A percentile compares a stretch with the other conserved stretches of the same genome.
Conservation (phyloP, 2,888 invertebrate genomes). For the Arge pagana region DNA sequence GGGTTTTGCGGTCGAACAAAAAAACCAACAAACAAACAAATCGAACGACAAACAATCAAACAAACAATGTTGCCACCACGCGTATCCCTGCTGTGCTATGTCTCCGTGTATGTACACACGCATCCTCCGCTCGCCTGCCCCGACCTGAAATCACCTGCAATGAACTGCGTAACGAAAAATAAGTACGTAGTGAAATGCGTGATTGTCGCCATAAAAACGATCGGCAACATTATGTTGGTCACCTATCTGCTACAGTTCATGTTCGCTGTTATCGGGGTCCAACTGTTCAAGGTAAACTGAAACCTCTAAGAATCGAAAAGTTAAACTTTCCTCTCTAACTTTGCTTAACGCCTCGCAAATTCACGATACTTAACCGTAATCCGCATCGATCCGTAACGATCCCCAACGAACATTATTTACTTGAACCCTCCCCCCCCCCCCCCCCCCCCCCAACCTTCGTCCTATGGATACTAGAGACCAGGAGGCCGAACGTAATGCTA, state of each 20-base stretch:
- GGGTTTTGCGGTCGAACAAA: slow-evolving; percentile 23
- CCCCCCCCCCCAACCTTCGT: too few species aligned
- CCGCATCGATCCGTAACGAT: too few species aligned
- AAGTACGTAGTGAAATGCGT: slow-evolving; percentile 99
- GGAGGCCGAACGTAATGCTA: too few species aligned
- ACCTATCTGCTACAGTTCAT: slow-evolving; percentile 99
- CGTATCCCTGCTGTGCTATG: neutral
- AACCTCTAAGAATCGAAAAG: slow-evolving; percentile 36
- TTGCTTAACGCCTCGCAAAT: too few species aligned
- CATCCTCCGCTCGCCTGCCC: slow-evolving; percentile 47
- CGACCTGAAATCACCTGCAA: too few species aligned
- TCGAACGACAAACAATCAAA: too few species aligned
- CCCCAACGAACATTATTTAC: too few species aligned
- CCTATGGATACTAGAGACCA: too few species aligned
- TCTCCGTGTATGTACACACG: neutral
- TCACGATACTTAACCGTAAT: too few species aligned
- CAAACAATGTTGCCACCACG: neutral
- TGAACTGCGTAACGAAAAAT: slow-evolving; percentile 52
- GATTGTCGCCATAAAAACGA: slow-evolving; percentile 98
- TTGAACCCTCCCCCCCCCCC: too few species aligned
- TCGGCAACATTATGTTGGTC: slow-evolving; percentile 99
- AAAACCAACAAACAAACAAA: slow-evolving; percentile 23
- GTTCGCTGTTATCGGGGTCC: slow-evolving; percentile 99
- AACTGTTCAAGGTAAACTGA: slow-evolving; percentile 94
- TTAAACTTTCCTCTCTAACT: slow-evolving; percentile 21